Evolutionary conservation across 2,797 vertebrate species (phyloP).

Genomic region (Lacerta agilis): DNA sequence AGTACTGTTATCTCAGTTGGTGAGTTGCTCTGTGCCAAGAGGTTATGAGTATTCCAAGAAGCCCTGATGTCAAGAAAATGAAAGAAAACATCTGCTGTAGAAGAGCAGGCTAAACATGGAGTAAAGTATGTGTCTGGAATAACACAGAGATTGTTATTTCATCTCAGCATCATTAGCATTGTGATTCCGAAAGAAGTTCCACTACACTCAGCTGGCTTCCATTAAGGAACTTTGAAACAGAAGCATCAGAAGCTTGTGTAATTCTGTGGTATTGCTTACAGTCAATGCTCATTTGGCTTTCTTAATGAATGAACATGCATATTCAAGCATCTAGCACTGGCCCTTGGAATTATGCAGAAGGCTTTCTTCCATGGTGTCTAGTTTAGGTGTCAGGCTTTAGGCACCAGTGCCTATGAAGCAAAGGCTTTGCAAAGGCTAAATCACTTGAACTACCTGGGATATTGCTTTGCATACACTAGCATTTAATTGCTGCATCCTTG

Average conservation of each 20-base stretch:
- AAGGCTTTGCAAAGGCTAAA: background rate
- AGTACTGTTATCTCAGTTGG: constrained; percentile 7
- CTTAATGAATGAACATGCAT: background rate
- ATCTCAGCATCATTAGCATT: background rate
- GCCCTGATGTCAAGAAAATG: background rate
- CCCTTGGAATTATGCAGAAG: background rate
- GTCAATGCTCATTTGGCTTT: background rate
- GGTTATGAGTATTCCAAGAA: constrained; percentile 21
- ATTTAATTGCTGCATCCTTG: background rate
- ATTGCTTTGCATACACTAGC: background rate
- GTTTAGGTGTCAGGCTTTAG: background rate
- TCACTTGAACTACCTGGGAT: background rate
- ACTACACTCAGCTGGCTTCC: background rate
- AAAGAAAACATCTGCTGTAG: background rate
- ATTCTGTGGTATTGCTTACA: background rate
- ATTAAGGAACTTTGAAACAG: background rate
- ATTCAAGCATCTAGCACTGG: background rate
- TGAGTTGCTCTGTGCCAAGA: background rate
- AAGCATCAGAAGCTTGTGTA: background rate
- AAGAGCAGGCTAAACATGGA: background rate
- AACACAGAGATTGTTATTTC: background rate
- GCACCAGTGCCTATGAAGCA: background rate
- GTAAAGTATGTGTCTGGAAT: background rate
- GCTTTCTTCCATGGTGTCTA: background rate
- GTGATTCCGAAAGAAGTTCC: background rate